Base-by-base conservation (phyloP, 2,888 invertebrate genomes). In the Hyles lineata region DNA sequence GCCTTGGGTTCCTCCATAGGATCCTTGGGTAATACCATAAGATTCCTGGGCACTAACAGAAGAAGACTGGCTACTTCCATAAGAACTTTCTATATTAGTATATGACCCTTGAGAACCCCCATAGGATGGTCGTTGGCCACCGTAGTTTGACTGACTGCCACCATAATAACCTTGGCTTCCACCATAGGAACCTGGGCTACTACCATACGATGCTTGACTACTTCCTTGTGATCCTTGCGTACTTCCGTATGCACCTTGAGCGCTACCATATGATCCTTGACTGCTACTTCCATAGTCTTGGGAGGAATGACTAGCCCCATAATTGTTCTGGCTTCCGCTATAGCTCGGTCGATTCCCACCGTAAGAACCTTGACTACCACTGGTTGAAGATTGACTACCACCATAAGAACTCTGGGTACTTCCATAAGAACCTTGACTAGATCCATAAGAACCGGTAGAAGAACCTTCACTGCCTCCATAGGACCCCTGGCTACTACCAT, bases 341-440 rank as follows among this genome's bases (percentile, higher is more conserved):
- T 71, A 73, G 8, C 55, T 55, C 17, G 76, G 75, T 67, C 62
- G 73, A 50, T 76, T 78, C 25, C 74, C 60, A 0, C 77, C 75
- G 61, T 75, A 71, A 50, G 75, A 71, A 6, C 76, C 70, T 4
- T 75, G 75, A 61, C 74, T 71, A 29, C 29, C 71, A 19, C 70
- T 72, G 60, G 76, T 75, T 21, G 73, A 70, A 19, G n/a, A 63
- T 4, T 77, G 75, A 1, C 73, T 75, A 32, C 73, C 61, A 8
- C 80, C 80, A 70, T 79, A 78, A 25, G 74, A 75, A 43, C 74
- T 75, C 25, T 74, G 72, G 29, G 72, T 74, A 5, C 75, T 74
- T 5, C 50, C 76, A 52, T 76, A 77, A 35, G 71, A 72, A 19
- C 76, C 76, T 63, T 62, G 72, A 32, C 76, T 77, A 32, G 74